Evolutionary conservation across 2,888 invertebrate genomes (phyloP), one percentile per base, ranked within the genome.

Genomic region (Drosophila tripunctata): DNA sequence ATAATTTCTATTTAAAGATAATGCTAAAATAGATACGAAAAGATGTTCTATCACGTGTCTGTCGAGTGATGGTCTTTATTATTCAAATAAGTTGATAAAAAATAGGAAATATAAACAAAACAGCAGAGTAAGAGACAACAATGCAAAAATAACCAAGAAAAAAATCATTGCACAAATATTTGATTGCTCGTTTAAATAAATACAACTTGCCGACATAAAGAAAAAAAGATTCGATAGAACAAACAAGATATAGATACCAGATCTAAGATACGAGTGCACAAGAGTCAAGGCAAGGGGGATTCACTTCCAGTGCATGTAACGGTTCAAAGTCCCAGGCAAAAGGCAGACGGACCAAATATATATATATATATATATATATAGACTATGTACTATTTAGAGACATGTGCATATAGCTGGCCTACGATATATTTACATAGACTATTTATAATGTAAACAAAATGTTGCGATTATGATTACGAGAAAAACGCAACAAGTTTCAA

Each of bases 401-500:
- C 15, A 31, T 43, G 54, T 36, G 56, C 38, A 57, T 36, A 36
- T 55, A 67, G 50, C 35, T 44, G 55, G 63, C 31, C 85, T 44
- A 50, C 31, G 65, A 82, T 74, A 81, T 63, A 64, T 50, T 58
- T 21, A 50, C 8, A 10, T 14, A 10, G 40, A 51, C n/a, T 50
- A 64, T 51, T 44, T 51, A 30, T 58, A 65, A 72, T 65, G 80
- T 83, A 88, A 88, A 86, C 88, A 87, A 66, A 58, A 17, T 43
- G 43, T 10, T 17, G 31, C 58, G 51, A 57, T 74, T 77, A 52
- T 55, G 40, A 51, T 77, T 73, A 60, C 55, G 40, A 6, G 31
- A 47, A 68, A n/a, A 55, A 52, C 45, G 67, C 87, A 81, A 81
- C 88, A 88, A 86, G 81, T 81, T 88, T 81, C 88, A 81, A 86